These are phyloP conservation scores for Aurelia coerulea DNA, from an alignment of 30 jellyfish, hydroid and myxozoan species.

Conservation along the genomic window DNA sequence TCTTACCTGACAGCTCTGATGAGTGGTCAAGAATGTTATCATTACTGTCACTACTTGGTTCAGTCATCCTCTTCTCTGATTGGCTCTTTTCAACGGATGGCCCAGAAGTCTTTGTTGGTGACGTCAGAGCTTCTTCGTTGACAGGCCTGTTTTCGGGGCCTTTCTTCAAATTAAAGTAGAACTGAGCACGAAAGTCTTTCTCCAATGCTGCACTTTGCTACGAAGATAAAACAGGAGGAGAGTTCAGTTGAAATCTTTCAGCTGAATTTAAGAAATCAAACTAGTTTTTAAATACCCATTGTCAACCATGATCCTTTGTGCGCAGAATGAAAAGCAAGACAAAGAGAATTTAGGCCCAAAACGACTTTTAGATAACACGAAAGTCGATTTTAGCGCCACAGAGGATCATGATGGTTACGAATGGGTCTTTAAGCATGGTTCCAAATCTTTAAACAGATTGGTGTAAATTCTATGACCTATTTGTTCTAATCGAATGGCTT, in stretches of 20 bases:
- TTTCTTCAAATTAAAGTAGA: slow-evolving; percentile 75
- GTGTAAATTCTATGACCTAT: neutral
- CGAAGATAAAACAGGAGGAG: neutral
- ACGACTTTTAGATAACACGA: too few species aligned
- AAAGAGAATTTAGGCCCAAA: too few species aligned
- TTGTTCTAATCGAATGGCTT: too few species aligned
- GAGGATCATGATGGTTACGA: too few species aligned
- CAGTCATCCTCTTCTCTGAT: neutral
- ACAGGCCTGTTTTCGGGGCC: slow-evolving; percentile 41
- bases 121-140: slow-evolving; percentile 6
- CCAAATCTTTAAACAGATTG: neutral
- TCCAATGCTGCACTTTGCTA: slow-evolving; percentile 31
- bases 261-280: neutral
- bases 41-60: slow-evolving; percentile 23
- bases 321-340: too few species aligned
- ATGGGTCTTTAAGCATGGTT: too few species aligned
- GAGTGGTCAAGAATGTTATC: slow-evolving; percentile 13
- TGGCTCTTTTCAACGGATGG: neutral
- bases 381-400: too few species aligned
- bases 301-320: neutral
- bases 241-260: neutral
- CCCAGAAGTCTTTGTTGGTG: slow-evolving; percentile 26
- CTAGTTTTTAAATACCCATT: neutral
- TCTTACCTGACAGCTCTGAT: slow-evolving; percentile 7
- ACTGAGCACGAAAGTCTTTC: slow-evolving; percentile 94